Conservation (phyloP, 1,140 invertebrate species). For the Aphelenchoides avenae region DNA sequence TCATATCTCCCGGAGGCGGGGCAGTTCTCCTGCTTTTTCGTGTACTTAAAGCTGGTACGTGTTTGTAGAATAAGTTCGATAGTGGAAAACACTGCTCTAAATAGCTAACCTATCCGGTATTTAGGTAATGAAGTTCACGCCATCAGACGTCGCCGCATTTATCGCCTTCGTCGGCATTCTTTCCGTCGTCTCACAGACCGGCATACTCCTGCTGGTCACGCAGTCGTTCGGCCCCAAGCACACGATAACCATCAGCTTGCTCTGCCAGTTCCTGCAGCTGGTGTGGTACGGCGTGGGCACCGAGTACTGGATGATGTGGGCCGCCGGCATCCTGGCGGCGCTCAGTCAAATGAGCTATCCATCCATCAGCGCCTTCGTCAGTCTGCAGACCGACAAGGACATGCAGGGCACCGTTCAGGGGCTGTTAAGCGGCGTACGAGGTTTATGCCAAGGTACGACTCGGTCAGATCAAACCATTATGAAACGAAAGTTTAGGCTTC, state of each 20-base stretch:
- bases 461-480: too few species aligned
- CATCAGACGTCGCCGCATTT: slow-evolving; percentile 89
- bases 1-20: slow-evolving; percentile 95
- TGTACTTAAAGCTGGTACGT: slow-evolving; percentile 87
- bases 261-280: slow-evolving; percentile 88
- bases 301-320: slow-evolving; percentile 90
- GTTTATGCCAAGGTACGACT: slow-evolving; percentile 63
- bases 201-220: slow-evolving; percentile 80
- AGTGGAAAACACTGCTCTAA: background rate
- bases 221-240: slow-evolving; percentile 85
- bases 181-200: slow-evolving; percentile 85
- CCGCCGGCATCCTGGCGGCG: slow-evolving; percentile 87
- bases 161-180: slow-evolving; percentile 93
- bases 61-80: slow-evolving; percentile 4
- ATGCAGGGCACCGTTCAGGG: slow-evolving; percentile 97
- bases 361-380: slow-evolving; percentile 97
- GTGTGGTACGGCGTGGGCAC: slow-evolving; percentile 91
- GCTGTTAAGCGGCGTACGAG: slow-evolving; percentile 75
- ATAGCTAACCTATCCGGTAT: slow-evolving; percentile 30
- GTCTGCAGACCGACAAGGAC: slow-evolving; percentile 82
- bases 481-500: slow-evolving; percentile 65
- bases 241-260: slow-evolving; percentile 77
- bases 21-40: slow-evolving; percentile 99
- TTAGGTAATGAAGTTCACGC: slow-evolving; percentile 86
- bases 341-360: slow-evolving; percentile 89